Base-by-base conservation (phyloP, 2,888 invertebrate species). In the Drosophila paramelanica region DNA sequence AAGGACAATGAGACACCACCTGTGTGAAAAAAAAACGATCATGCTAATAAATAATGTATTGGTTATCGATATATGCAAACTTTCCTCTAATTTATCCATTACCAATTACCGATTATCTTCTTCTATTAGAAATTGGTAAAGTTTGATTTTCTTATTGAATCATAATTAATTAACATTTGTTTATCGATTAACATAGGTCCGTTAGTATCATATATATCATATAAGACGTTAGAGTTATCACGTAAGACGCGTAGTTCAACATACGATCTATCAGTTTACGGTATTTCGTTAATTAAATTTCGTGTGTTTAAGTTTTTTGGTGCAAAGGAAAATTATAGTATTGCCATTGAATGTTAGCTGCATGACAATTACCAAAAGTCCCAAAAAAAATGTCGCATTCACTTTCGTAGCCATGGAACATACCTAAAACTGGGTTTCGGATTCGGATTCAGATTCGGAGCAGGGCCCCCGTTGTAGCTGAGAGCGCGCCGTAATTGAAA, bases 391-490 rank as follows among this genome's bases (percentile, higher is more conserved):
- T 80, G 68, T 68, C 77, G 77, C 86, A 85, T 71, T 83, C 74
- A 88, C 83, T 83, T 88, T 83, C 89, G 66, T 88, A 73, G 77
- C 73, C 72, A 72, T 70, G 69, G 47, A 62, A 52, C 25, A 17
- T 55, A 46, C 52, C 36, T 36, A 5, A 36, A 13, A 45, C 38
- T 51, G 13, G 56, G 33, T 33, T 4, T 33, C 11, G 33, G 55
- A 75, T 55, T 60, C 39, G 55, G 52, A 57, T 33, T 33, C 33
- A 5, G 36, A 36, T 36, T 36, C 36, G 36, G 36, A 33, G 38
- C 52, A 72, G 52, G 65, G 65, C 36, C 56, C 41, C 57, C 43
- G 45, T 38, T 47, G 41, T 71, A 57, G 53, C 59, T 59, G 56
- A 72, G 36, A 61, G 58, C 39, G 41, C 8, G 23, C 38, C 53